Evolutionary conservation across 2,113 vertebrate genomes (phyloP).

Genomic region (Petaurus breviceps): DNA sequence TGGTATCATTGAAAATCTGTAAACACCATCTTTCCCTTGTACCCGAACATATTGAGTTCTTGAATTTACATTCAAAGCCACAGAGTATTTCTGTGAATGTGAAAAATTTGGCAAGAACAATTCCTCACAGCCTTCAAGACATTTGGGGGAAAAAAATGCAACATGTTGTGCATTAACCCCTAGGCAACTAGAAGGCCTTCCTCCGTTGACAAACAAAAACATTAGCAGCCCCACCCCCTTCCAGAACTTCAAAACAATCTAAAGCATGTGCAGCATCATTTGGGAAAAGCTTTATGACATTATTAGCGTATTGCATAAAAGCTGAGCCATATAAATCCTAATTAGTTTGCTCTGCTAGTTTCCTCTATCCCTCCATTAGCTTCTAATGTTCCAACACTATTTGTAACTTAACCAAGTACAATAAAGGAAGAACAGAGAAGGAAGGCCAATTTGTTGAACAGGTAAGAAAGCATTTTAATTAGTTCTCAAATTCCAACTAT

Average conservation of each 20-base stretch:
- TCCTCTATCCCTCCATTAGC: conserved; percentile 51
- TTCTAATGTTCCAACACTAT: conserved; percentile 40
- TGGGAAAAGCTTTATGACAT: conserved; percentile 33
- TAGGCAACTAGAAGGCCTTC: conserved; percentile 40
- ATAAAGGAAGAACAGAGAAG: conserved; percentile 65
- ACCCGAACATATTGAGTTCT: conserved; percentile 32
- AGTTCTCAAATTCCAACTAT: conserved; percentile 43
- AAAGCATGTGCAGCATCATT: conserved; percentile 42
- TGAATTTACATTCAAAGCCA: conserved; percentile 52
- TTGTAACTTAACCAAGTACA: conserved; percentile 37
- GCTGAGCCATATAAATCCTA: conserved; percentile 42
- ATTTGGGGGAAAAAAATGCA: conserved; percentile 44
- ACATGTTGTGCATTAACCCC: conserved; percentile 29
- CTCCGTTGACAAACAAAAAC: conserved; percentile 42
- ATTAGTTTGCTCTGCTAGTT: conserved; percentile 58
- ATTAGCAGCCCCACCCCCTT: conserved; percentile 36
- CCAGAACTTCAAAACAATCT: conserved; percentile 40
- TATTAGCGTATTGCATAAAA: conserved; percentile 56
- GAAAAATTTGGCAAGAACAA: conserved; percentile 17
- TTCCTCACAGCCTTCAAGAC: conserved; percentile 39
- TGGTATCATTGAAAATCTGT: conserved; percentile 34
- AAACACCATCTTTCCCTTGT: conserved; percentile 30
- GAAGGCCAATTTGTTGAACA: conserved; percentile 51
- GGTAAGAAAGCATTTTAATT: conserved; percentile 62
- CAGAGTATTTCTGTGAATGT: conserved; percentile 24